Percentiles rank a stretch among this genome's conserved stretches.
These are phyloP conservation scores for Lophotriccus pileatus DNA, from an alignment of 2,797 vertebrate genomes.

Conservation along the genomic window DNA sequence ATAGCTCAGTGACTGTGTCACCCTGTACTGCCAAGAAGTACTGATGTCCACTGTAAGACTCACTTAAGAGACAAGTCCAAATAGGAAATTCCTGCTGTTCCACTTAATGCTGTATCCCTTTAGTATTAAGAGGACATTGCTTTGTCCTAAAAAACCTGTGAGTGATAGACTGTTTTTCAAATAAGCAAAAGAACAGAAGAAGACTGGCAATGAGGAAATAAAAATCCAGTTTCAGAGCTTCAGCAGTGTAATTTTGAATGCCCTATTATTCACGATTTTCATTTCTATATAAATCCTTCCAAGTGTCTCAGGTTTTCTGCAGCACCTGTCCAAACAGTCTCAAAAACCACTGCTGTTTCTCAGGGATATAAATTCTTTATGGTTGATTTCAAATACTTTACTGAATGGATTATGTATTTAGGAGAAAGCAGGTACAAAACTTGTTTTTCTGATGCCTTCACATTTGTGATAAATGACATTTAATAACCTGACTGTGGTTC, in stretches of 20 bases:
- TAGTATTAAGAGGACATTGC: background rate
- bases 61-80: background rate
- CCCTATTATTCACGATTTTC: fast-evolving
- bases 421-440: background rate
- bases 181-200: background rate
- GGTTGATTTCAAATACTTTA: background rate
- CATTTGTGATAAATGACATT: background rate
- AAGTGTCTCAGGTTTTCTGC: background rate
- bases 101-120: background rate
- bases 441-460: constrained; percentile 22
- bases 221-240: background rate
- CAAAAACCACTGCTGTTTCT: background rate
- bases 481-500: constrained; percentile 19
- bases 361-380: background rate
- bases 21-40: background rate
- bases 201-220: background rate
- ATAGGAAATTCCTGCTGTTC: background rate
- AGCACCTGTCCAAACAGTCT: background rate
- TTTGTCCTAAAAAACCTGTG: background rate
- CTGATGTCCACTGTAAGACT: background rate
- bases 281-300: background rate
- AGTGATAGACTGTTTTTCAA: background rate
- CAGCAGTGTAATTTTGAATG: background rate
- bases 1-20: background rate
- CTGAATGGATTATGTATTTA: background rate